A percentile compares a stretch with the other conserved stretches of the same genome.
Conservation (phyloP, 2,797 vertebrate species). For the Enteromius radiatus region DNA sequence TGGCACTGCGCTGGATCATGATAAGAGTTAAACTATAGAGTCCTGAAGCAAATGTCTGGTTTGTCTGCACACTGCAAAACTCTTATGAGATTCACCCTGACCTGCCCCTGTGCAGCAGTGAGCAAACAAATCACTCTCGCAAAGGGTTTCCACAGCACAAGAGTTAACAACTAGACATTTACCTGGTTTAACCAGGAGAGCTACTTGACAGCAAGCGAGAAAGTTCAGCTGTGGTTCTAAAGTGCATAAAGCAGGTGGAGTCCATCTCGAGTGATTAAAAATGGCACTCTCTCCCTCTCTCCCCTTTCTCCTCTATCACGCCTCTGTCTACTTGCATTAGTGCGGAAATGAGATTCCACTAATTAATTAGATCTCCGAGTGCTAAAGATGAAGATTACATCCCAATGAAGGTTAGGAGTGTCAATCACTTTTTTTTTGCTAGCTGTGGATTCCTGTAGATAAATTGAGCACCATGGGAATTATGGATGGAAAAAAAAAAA, state of each 20-base stretch:
- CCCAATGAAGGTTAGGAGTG: constrained; percentile 78
- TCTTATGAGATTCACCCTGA: not conserved
- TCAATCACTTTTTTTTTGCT: constrained; percentile 75
- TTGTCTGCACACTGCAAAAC: not conserved
- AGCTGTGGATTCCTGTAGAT: constrained; percentile 70
- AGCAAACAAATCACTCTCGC: constrained; percentile 2
- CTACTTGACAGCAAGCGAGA: constrained; percentile 27
- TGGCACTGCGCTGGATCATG: not conserved
- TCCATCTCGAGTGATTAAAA: constrained; percentile 53
- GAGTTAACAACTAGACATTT: constrained; percentile 7
- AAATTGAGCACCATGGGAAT: constrained; percentile 75
- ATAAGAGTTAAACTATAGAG: not conserved
- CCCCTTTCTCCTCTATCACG: constrained; percentile 69
- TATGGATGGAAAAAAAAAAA: constrained; percentile 64
- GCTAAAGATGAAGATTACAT: constrained; percentile 85
- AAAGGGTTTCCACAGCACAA: constrained; percentile 1
- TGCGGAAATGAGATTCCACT: constrained; percentile 83
- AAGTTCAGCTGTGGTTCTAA: constrained; percentile 30
- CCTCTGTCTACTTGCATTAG: constrained; percentile 82
- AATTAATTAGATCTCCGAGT: constrained; percentile 84
- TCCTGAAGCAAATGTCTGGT: not conserved
- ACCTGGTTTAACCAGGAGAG: not conserved
- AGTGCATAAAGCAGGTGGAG: constrained; percentile 45
- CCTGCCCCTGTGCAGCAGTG: not conserved
- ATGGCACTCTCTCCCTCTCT: constrained; percentile 38